Evolutionary conservation across 2,888 invertebrate species (phyloP), one percentile per base, ranked within the genome.

Genomic region (Clusia tigrina): DNA sequence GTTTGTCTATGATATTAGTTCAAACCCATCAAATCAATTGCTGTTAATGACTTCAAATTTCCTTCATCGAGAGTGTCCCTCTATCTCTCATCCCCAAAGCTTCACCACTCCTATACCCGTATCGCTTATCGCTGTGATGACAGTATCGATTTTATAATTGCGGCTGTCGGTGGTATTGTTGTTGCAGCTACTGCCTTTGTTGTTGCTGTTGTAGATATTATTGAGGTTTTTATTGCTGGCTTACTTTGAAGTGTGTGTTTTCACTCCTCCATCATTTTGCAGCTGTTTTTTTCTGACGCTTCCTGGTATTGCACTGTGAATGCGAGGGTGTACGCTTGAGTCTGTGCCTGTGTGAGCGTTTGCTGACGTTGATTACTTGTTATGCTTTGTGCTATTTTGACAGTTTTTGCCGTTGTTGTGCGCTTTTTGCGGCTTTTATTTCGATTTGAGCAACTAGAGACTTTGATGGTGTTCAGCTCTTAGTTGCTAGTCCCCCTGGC

Each of bases 91-190:
- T n/a, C n/a, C n/a, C n/a, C n/a, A n/a, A n/a, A n/a, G n/a, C n/a
- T n/a, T n/a, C n/a, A n/a, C n/a, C n/a, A n/a, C n/a, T n/a, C n/a
- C n/a, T n/a, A n/a, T n/a, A n/a, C n/a, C n/a, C n/a, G n/a, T n/a
- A 9, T 9, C 32, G 5, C 32, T 32, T 32, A 32, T 32, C 32
- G 12, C 12, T 32, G 12, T 32, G 32, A 12, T 32, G 32, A 42
- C 3, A 42, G n/a, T 42, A 42, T 42, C n/a, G 42, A 42, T 42
- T 42, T 42, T 15, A 9, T 46, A 12, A 15, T 32, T 58, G 51
- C 18, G 51, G 58, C 26, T 54, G 54, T 18, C 37, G 59, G 17
- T n/a, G n/a, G n/a, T 53, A 25, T 54, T 24, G 54, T 42, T 54
- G 25, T 42, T 26, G 12, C 23, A 32, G 32, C 37, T 52, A 17